Conservation (phyloP, 64 coral and sea anemone species). For the Stichodactyla mertensii region DNA sequence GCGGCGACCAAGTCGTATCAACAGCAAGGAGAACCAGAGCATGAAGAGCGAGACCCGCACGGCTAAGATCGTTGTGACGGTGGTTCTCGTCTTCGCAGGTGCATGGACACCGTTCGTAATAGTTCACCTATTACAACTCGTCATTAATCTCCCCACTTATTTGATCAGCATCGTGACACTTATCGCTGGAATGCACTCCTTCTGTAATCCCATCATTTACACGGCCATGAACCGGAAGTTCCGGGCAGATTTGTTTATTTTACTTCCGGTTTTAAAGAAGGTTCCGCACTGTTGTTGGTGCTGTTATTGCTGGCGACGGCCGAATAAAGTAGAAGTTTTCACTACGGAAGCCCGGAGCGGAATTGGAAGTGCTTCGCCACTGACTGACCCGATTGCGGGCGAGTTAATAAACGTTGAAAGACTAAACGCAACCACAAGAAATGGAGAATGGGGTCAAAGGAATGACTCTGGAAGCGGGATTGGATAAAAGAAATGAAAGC, state of each 20-base stretch:
- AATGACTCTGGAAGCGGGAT: not conserved
- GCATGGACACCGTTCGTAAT: conserved; percentile 91
- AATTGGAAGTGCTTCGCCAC: not conserved
- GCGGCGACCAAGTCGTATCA: conserved; percentile 12
- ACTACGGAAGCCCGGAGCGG: not conserved
- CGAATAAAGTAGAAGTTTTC: not conserved
- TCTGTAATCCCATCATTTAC: conserved; percentile 86
- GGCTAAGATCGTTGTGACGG: conserved; percentile 84
- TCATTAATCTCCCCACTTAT: conserved; percentile 41
- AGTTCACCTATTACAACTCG: conserved; percentile 67
- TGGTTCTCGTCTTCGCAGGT: conserved; percentile 73
- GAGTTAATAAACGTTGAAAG: not conserved
- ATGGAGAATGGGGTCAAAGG: not conserved
- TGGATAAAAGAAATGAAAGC: not conserved
- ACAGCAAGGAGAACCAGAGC: not conserved
- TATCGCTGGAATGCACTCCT: conserved; percentile 70
- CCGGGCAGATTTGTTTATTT: conserved; percentile 46
- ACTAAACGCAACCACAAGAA: not conserved
- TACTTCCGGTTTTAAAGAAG: conserved; percentile 12
- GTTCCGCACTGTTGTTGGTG: not conserved
- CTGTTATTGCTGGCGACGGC: not conserved
- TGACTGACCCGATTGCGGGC: not conserved
- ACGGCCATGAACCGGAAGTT: conserved; percentile 82
- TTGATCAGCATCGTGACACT: conserved; percentile 52
- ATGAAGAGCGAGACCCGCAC: conserved; percentile 84